Evolutionary conservation across 2,888 invertebrate genomes (phyloP), one percentile per base, ranked within the genome.

Genomic region (Anarsia innoxiella): DNA sequence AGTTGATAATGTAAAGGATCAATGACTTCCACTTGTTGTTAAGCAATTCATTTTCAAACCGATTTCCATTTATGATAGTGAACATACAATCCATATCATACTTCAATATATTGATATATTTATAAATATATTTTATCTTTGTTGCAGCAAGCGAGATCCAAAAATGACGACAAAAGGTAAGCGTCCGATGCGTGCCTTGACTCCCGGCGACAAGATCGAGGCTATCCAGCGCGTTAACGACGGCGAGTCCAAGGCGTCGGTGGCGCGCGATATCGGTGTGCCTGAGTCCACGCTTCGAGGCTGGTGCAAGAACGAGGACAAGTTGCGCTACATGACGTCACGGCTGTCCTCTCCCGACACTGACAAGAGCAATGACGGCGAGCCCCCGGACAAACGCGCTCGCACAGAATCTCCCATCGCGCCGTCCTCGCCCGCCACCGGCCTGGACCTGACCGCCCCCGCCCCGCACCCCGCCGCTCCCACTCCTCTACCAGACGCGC

Each of bases 221-320:
- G 93, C 94, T 23, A 92, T 95, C 51, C 89, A 92, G 55, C 86
- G 94, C 47, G 93, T 95, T 29, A 93, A 93, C 79, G 91, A 92
- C 66, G 94, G 94, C 35, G 93, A 94, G 69, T 93, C 93, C 39
- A 94, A 94, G 62, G 94, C 94, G 2, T 93, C 93, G 0, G 94
- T 94, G 1, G 94, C 94, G 1, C 86, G 94, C 2, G 93, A 93
- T 66, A 93, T 94, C 61, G 93, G 93, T 23, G 93, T 94, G 11
- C 94, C 94, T 0, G 94, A 94, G 70, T 94, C 93, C 2, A 94
- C 94, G 5, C 82, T 94, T 10, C 87, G 94, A 2, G 94, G 94
- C 40, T 94, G 94, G 94, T 94, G 94, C 76, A 94, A 94, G 71
- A 92, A 93, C 62, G 93, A 93, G 63, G 91, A 92, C 55, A 94